Percentiles rank a stretch among this genome's conserved stretches.
Evolutionary conservation across 2,888 invertebrate species (phyloP).

Genomic region (Caradrina clavipalpis): DNA sequence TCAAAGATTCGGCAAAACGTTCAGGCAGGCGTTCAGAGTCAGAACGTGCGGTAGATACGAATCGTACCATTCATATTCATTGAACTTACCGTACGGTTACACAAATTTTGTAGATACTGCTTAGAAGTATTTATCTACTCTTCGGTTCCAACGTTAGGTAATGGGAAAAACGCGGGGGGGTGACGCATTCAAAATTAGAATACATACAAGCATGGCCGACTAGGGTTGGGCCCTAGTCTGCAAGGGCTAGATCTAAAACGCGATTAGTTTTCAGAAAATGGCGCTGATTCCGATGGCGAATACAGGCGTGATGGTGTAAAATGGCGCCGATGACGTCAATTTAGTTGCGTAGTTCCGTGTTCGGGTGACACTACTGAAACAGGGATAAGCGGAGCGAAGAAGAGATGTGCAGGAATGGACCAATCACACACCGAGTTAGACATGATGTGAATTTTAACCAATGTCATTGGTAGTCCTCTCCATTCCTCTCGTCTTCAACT

Average conservation of each 20-base stretch:
- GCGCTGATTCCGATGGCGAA: no score
- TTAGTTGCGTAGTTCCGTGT: slow-evolving; percentile 9
- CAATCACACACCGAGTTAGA: no score
- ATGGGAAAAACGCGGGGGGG: slow-evolving; percentile 25
- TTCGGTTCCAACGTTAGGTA: slow-evolving; percentile 14
- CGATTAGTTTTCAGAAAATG: slow-evolving; percentile 29
- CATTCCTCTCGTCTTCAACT: background rate
- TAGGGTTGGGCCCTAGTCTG: background rate
- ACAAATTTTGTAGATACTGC: background rate
- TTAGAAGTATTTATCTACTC: slow-evolving; percentile 12
- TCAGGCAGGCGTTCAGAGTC: slow-evolving; percentile 2
- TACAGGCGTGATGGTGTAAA: no score
- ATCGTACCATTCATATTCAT: slow-evolving; percentile 34
- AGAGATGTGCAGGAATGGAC: no score
- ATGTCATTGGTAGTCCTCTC: background rate
- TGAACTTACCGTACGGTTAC: background rate
- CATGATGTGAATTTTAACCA: background rate
- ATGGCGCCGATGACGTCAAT: slow-evolving; percentile 45
- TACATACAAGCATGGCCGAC: slow-evolving; percentile 3
- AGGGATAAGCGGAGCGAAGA: no score
- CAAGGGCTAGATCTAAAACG: slow-evolving; percentile 7
- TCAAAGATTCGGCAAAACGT: background rate
- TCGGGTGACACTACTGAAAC: background rate
- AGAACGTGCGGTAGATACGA: background rate
- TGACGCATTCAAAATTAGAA: slow-evolving; percentile 42